Evolutionary conservation across 1,140 invertebrate species (phyloP).

Genomic region (Copidosoma floridanum): DNA sequence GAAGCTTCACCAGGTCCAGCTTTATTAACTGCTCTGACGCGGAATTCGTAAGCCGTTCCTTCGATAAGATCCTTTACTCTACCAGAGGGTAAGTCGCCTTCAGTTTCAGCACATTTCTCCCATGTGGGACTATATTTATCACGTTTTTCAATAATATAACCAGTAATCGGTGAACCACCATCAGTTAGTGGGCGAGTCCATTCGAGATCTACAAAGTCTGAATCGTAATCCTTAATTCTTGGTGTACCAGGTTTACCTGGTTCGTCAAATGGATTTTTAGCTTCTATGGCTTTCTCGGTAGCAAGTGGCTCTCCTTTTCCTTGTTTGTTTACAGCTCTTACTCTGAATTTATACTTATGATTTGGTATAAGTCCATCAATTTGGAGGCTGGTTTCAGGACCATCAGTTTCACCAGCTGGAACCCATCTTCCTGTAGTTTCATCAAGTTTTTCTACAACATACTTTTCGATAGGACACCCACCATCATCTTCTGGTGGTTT

Average conservation of each 20-base stretch:
- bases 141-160: slow-evolving; percentile 94
- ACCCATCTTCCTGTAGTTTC: slow-evolving; percentile 91
- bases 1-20: slow-evolving; percentile 90
- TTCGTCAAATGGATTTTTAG: slow-evolving; percentile 95
- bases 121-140: slow-evolving; percentile 85
- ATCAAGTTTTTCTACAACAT: slow-evolving; percentile 93
- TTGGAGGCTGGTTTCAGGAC: slow-evolving; percentile 69
- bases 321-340: slow-evolving; percentile 92
- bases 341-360: slow-evolving; percentile 95
- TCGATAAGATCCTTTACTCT: slow-evolving; percentile 86
- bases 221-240: slow-evolving; percentile 87
- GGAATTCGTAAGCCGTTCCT: slow-evolving; percentile 91
- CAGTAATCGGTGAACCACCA: slow-evolving; percentile 86
- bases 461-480: slow-evolving; percentile 85
- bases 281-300: slow-evolving; percentile 84
- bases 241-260: slow-evolving; percentile 86
- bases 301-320: slow-evolving; percentile 93
- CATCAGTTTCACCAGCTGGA: slow-evolving; percentile 83
- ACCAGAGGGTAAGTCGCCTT: slow-evolving; percentile 78
- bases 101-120: slow-evolving; percentile 83
- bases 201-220: slow-evolving; percentile 90
- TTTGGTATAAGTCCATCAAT: slow-evolving; percentile 80
- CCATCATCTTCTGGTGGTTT: slow-evolving; percentile 89
- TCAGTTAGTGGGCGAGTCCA: slow-evolving; percentile 86
- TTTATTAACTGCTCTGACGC: slow-evolving; percentile 91